A percentile compares a stretch with the other conserved stretches of the same genome.
phyloP scores from a whole-genome alignment of 2,797 vertebrate species.

The Enteromius anoplus region DNA sequence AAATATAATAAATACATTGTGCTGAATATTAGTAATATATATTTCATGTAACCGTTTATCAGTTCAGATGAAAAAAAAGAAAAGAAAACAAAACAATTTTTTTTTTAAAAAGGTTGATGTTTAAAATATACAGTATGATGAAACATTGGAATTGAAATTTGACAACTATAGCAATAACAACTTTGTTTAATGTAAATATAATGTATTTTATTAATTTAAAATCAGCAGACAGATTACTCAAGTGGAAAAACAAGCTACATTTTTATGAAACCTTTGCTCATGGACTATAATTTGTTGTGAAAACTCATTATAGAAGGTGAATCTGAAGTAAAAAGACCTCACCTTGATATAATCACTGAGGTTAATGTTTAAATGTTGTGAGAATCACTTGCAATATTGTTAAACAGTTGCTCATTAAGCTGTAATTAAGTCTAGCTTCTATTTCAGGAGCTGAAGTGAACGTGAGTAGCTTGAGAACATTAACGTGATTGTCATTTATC shows the following conservation, averaged over 20 bases:
- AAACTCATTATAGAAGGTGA: conserved; percentile 16
- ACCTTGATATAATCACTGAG: conserved; percentile 9
- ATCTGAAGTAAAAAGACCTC: background rate
- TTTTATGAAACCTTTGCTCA: background rate
- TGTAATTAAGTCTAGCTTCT: conserved; percentile 33
- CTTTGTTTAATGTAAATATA: background rate
- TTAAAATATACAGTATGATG: background rate
- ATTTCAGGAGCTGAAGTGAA: conserved; percentile 28
- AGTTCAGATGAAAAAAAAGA: background rate
- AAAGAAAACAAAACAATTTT: no score
- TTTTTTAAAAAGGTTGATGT: background rate
- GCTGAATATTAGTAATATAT: background rate
- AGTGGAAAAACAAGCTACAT: background rate
- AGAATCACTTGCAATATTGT: conserved; percentile 12
- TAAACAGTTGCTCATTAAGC: conserved; percentile 30
- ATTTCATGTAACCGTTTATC: background rate
- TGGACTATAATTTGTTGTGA: background rate
- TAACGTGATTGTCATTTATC: conserved; percentile 11
- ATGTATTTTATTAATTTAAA: background rate
- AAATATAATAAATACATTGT: no score
- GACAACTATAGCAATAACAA: background rate
- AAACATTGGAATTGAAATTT: background rate
- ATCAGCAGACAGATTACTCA: conserved; percentile 2
- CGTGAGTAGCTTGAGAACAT: background rate
- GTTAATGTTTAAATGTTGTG: conserved; percentile 9